Evolutionary conservation across 2,113 vertebrate species (phyloP), one percentile per base, ranked within the genome.

Genomic region (Cyphomyrus discorhynchus): DNA sequence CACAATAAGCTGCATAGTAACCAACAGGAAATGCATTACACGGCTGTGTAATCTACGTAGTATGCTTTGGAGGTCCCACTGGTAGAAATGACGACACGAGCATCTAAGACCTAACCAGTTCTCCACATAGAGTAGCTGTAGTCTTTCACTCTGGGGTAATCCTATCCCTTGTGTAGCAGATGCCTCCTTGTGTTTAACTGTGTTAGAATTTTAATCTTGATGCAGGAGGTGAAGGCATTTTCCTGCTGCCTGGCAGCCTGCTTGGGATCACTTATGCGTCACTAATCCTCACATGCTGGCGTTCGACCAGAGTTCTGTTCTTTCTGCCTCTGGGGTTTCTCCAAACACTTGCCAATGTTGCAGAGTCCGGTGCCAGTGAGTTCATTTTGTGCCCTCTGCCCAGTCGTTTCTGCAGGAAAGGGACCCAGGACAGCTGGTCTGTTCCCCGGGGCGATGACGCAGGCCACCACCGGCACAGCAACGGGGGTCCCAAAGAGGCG

Each of bases 361-460:
- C 82, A 84, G 42, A 84, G 21, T 84, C 82, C 24, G 3, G 82
- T 47, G 39, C 3, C 45, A 42, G 17, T 10, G 39, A 17, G 21
- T 5, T 82, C 17, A 27, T 58, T 21, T 45, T 88, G 19, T 1
- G 66, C 87, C 21, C 35, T 89, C 1, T 58, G 19, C 91, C 9
- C 87, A 96, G 95, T 90, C 90, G 96, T 52, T 93, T 96, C 88
- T 96, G 96, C 90, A 95, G 93, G 89, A 94, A 94, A 91, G 93
- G 93, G 42, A 93, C 94, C 5, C 92, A 92, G 90, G 95, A 94
- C 87, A 95, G 90, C 91, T 96, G 95, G 96, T 92, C 94, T 35
- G 92, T 95, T 4, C 95, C 95, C 3, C 95, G 91, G 31, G 70
- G 39, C 27, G 91, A 92, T 47, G 83, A 92, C 91, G 90, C 90